Base-by-base conservation (phyloP, 2,888 invertebrate species). In the Agonopterix arenella region DNA sequence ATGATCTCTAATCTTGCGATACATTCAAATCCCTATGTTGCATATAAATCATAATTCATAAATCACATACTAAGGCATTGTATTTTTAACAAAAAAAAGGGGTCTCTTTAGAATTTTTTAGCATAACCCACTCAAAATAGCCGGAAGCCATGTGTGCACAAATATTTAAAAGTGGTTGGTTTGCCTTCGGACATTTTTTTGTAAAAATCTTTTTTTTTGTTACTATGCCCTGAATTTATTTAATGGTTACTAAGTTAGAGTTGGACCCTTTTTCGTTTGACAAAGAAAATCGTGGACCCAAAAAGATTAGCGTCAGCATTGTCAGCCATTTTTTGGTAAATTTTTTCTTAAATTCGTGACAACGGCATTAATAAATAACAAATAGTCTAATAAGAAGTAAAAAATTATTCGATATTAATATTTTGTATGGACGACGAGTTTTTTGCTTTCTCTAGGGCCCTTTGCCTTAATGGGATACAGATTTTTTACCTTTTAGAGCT, bases 61-160 rank as follows among this genome's bases (percentile, higher is more conserved):
- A 74, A 74, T 72, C 74, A 76, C 65, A 64, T 56, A 61, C 60
- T 52, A 58, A 68, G 64, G 61, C 61, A 70, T 74, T 66, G 63
- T 71, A 49, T 57, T 61, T 61, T 58, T 52, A 53, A 66, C 55
- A 71, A 76, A 80, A 83, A 80, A 68, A 56, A 57, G 55, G 56
- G 54, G 55, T 60, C 70, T 61, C 60, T 59, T 65, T 54, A 59
- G 55, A 60, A 75, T 78, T 81, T 85, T 86, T 84, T 84, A 81
- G 81, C 81, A 79, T 83, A 85, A 85, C 84, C 85, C 85, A 81
- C 85, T 85, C 85, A 55, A 80, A 81, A 74, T 85, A 80, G 84
- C 88, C 88, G 88, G 88, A 89, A 89, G 84, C 84, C 85, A 83
- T 85, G 74, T 84, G 86, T 65, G 80, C 75, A 84, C 84, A 88